A percentile compares a stretch with the other conserved stretches of the same genome.
Evolutionary conservation across 2,113 vertebrate species (phyloP).

Genomic region (Microcebus lehilahytsara): DNA sequence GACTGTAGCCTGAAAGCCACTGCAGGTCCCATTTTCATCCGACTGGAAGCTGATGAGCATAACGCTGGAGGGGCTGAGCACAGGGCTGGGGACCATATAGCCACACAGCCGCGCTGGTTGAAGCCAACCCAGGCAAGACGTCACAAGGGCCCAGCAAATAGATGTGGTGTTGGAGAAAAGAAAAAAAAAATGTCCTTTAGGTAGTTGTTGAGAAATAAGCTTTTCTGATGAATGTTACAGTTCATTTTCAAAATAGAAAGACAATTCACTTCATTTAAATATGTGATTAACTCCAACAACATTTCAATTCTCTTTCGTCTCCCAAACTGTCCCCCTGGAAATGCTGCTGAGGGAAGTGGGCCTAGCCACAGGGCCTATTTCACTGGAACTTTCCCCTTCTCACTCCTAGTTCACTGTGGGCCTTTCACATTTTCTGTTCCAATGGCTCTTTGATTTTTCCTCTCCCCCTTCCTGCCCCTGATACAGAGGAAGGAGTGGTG

Average conservation of each 20-base stretch:
- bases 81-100: constrained; percentile 77
- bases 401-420: not conserved
- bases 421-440: not conserved
- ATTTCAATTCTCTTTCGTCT: not conserved
- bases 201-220: not conserved
- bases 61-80: constrained; percentile 83
- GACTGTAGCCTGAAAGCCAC: constrained; percentile 84
- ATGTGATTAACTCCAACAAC: not conserved
- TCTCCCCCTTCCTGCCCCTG: not conserved
- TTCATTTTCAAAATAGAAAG: constrained; percentile 9
- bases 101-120: constrained; percentile 86
- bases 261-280: not conserved
- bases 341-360: not conserved
- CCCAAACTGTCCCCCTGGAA: not conserved
- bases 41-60: constrained; percentile 87
- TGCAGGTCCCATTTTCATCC: constrained; percentile 81
- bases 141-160: not conserved
- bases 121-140: not conserved
- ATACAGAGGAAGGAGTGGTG: not conserved
- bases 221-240: not conserved
- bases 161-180: not conserved
- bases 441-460: not conserved
- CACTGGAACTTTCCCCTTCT: not conserved
- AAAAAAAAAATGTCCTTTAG: not conserved
- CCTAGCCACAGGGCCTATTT: not conserved